Evolutionary conservation across 2,888 invertebrate species (phyloP), one percentile per base, ranked within the genome.

Genomic region (Gari tellinella): DNA sequence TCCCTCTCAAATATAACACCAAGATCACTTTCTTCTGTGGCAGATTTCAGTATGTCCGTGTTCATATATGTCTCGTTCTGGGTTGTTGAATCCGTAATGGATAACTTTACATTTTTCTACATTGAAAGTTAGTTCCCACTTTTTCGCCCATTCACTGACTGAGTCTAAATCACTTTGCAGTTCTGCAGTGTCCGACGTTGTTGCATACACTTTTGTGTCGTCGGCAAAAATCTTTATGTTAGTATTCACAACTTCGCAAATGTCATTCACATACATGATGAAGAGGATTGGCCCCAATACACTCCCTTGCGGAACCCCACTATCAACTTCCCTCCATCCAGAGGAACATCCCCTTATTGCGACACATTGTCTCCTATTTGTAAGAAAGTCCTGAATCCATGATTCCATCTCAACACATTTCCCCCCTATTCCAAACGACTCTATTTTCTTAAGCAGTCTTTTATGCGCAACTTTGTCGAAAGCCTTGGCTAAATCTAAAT

Each of bases 401-500:
- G 3, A 17, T n/a, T n/a, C n/a, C 52, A 65, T 43, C 2, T 26
- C 37, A 65, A n/a, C 15, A 58, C 31, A 17, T 12, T n/a, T 1
- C 57, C 57, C 56, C 17, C 15, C 45, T 15, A 66, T 60, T 38
- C 60, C 57, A 31, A 26, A 58, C 3, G 46, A 46, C 14, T 7
- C n/a, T 38, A 60, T 15, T n/a, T 61, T 61, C 10, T 49, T 23
- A 19, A 41, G 10, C 37, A 66, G 25, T 25, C 37, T 40, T 52
- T 37, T 15, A 21, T 66, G 58, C 2, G 53, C 17, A 41, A 60
- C 66, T 23, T 58, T 66, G 26, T 60, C 60, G 45, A 63, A 46
- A 8, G 62, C 56, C 25, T 69, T 69, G 14, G 62, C 69, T 25
- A 69, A 25, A 17, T 62, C 69, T 10, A 62, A 23, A 19, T 62